Conservation (phyloP, 2,888 invertebrate genomes). For the Microplitis manilae region DNA sequence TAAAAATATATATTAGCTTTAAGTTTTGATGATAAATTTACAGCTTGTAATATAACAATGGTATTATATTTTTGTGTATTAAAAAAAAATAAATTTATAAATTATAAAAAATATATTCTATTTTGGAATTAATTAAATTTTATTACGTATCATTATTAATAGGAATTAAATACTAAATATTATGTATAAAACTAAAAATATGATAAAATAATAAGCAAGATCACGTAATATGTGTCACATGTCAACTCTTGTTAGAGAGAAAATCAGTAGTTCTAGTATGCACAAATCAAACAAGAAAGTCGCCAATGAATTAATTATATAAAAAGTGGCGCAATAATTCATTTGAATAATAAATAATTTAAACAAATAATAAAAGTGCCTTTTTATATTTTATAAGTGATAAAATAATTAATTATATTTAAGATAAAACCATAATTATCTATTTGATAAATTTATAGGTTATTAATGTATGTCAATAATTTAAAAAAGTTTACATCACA, state of each 20-base stretch:
- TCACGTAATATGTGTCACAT: background rate
- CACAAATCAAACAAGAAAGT: background rate
- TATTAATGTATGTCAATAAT: constrained; percentile 5
- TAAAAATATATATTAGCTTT: background rate
- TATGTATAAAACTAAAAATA: background rate
- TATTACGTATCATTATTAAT: background rate
- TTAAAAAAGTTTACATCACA: background rate
- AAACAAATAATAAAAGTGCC: background rate
- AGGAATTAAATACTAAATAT: background rate
- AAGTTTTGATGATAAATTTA: background rate
- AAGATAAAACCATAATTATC: background rate
- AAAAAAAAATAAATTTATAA: background rate
- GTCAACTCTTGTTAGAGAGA: background rate
- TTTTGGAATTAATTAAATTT: background rate
- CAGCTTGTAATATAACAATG: background rate
- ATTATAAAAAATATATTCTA: background rate
- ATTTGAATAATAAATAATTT: too few relatives aligned
- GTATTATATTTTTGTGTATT: background rate
- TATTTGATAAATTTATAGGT: background rate
- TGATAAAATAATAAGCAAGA: background rate
- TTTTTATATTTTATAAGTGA: background rate
- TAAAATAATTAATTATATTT: background rate
- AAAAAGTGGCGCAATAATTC: too few relatives aligned
- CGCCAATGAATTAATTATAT: background rate
- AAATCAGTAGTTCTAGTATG: background rate